A percentile compares a stretch with the other conserved stretches of the same genome.
These are phyloP conservation scores for Mamestra configurata DNA, from an alignment of 1,140 invertebrate species.

Conservation along the genomic window DNA sequence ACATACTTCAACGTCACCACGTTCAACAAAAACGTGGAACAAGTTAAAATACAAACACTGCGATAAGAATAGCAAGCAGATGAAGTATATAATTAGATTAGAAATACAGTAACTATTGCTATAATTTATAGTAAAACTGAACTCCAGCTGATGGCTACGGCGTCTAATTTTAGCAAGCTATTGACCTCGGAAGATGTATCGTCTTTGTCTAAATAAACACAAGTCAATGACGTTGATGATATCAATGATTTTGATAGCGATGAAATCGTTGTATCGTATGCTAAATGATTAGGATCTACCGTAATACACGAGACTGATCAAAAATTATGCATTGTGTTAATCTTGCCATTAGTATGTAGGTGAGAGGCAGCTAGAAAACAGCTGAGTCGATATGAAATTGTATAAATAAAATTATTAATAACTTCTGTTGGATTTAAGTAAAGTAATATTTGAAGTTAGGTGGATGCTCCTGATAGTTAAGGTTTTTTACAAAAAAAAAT, in stretches of 20 bases:
- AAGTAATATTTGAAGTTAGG: no score
- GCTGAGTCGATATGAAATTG: no score
- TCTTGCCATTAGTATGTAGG: no score
- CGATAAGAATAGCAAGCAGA: neutral
- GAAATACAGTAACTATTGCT: neutral
- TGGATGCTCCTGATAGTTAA: neutral
- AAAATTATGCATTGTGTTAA: neutral
- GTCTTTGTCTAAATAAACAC: constrained; percentile 30
- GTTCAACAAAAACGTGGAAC: no score
- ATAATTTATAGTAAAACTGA: constrained; percentile 27
- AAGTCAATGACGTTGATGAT: constrained; percentile 21
- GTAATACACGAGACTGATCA: no score
- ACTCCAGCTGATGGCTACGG: neutral
- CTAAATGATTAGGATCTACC: neutral
- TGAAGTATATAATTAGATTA: constrained; percentile 10
- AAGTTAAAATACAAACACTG: neutral
- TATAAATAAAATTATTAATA: no score
- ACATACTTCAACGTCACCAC: neutral
- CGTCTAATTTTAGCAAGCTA: constrained; percentile 29
- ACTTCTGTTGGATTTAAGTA: neutral
- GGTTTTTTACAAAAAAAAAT: constrained; percentile 22
- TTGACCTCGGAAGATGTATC: constrained; percentile 24
- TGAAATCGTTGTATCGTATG: neutral
- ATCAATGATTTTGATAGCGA: neutral
- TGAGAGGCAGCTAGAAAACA: no score